A percentile compares a stretch with the other conserved stretches of the same genome.
phyloP scores from a whole-genome alignment of 35 echinoderm and acorn worm genomes.

The Apostichopus japonicus region DNA sequence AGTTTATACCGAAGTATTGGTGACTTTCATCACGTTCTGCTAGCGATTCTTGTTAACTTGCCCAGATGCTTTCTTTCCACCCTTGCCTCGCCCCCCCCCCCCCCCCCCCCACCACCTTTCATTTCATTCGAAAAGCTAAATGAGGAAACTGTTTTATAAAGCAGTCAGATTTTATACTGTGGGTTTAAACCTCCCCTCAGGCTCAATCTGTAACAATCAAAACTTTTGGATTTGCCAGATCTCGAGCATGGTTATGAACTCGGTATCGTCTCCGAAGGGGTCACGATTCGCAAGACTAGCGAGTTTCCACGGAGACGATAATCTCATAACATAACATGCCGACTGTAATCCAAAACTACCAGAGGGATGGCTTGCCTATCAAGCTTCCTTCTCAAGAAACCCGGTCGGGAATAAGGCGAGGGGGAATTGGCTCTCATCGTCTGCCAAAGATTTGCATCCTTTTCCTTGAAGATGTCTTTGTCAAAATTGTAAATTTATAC shows the following conservation, averaged over 20 bases:
- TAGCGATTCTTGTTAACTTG: background rate
- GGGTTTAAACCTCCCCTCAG: conserved; percentile 26
- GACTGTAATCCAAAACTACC: conserved; percentile 30
- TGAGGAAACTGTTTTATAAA: conserved; percentile 10
- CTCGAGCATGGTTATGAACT: background rate
- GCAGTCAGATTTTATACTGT: background rate
- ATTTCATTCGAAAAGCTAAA: background rate
- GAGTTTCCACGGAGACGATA: conserved; percentile 29
- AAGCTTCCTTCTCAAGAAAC: background rate
- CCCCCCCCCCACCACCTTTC: background rate
- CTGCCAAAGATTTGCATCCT: conserved; percentile 7
- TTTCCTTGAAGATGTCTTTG: conserved; percentile 26
- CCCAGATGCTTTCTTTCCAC: background rate
- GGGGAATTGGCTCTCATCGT: background rate
- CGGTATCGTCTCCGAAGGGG: conserved; percentile 12
- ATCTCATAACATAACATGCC: background rate
- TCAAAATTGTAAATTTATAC: conserved; percentile 23
- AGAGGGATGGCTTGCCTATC: conserved; percentile 8
- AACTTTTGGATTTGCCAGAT: background rate
- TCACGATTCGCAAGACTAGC: conserved; percentile 8
- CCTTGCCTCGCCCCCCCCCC: too few relatives aligned
- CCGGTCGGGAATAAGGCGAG: conserved; percentile 10
- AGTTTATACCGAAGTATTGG: conserved; percentile 2
- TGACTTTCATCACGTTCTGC: conserved; percentile 10
- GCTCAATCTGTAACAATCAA: conserved; percentile 29